Percentiles rank a stretch among this genome's conserved stretches.
Evolutionary conservation across 2,113 vertebrate species (phyloP).

Genomic region (Phalacrocorax brasilianus): DNA sequence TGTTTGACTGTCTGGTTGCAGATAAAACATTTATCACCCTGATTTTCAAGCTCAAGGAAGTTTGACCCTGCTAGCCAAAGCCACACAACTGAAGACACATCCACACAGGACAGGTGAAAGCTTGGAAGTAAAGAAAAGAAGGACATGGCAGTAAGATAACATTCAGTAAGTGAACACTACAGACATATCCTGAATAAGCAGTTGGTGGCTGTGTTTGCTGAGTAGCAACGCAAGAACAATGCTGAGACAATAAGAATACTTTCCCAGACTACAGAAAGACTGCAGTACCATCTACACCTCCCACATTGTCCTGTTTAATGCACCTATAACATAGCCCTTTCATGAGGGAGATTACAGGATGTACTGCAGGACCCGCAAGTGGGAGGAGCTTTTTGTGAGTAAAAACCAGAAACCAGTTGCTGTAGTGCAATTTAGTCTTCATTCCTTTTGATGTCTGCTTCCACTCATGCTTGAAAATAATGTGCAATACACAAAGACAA

Average conservation of each 20-base stretch:
- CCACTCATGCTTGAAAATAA: neutral
- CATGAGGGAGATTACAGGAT: neutral
- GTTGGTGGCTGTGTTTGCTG: neutral
- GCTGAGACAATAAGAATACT: neutral
- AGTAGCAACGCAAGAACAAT: neutral
- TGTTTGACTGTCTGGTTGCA: neutral
- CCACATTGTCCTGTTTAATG: neutral
- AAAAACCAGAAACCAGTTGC: neutral
- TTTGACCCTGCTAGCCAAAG: neutral
- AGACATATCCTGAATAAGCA: neutral
- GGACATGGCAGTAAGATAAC: neutral
- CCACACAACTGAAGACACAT: neutral
- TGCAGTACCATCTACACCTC: neutral
- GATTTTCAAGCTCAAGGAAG: neutral
- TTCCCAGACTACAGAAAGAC: neutral
- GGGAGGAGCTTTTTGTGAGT: neutral
- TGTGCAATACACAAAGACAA: neutral
- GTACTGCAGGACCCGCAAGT: neutral
- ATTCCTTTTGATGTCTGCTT: neutral
- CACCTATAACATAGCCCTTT: neutral
- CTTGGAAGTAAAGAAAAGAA: neutral
- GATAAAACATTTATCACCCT: neutral
- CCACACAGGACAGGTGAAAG: neutral
- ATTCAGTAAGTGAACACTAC: neutral
- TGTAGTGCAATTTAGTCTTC: neutral